A percentile compares a stretch with the other conserved stretches of the same genome.
Conservation (phyloP, 2,113 vertebrate genomes). For the Oxygymnocypris stewartii region DNA sequence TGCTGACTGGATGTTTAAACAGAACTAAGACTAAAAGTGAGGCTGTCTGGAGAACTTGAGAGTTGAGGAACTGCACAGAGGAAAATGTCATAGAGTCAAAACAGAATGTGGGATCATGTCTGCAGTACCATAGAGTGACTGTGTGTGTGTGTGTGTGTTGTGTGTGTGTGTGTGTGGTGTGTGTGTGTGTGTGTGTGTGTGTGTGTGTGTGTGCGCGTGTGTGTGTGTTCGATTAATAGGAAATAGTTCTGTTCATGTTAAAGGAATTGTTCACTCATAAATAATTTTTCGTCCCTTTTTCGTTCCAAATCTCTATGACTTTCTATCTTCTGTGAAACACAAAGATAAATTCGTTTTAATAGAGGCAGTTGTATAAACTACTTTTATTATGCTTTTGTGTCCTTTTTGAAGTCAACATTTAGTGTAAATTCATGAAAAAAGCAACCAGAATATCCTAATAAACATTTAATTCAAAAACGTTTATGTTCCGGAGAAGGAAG, state of each 20-base stretch:
- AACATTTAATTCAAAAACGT: neutral
- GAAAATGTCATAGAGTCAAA: constrained; percentile 1
- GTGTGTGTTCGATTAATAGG: neutral
- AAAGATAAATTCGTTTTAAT: neutral
- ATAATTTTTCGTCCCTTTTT: neutral
- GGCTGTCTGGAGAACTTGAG: neutral
- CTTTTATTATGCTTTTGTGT: neutral
- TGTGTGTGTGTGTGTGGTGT: too few relatives aligned
- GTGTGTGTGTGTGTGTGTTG: neutral
- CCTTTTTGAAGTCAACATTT: neutral
- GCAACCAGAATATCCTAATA: neutral
- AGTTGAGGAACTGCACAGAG: neutral
- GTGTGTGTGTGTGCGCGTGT: neutral
- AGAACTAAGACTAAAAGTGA: neutral
- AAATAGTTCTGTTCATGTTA: neutral
- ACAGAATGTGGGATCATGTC: neutral
- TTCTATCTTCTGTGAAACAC: neutral
- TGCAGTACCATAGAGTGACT: neutral
- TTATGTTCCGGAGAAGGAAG: neutral
- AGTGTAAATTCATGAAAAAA: neutral
- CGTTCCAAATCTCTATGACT: neutral
- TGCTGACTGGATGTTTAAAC: neutral
- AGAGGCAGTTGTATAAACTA: neutral
- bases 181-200: neutral
- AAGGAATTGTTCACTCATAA: constrained; percentile 10